Conservation (phyloP, 2,113 vertebrate species). For the Myodes glareolus region DNA sequence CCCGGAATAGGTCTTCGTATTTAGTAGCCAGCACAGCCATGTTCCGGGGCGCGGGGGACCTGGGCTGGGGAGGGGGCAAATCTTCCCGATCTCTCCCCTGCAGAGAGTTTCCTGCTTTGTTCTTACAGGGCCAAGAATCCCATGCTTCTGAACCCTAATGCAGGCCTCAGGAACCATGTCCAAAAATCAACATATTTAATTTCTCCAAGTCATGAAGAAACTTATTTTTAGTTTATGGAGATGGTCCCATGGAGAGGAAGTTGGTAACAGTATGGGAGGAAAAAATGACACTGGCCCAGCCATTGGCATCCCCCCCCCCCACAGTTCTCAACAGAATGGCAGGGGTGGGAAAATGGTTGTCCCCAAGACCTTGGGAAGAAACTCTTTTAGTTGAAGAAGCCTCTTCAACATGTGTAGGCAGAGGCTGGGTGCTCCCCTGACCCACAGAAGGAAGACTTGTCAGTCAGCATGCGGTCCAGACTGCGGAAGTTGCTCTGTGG, state of each 20-base stretch:
- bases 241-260: not conserved
- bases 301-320: not conserved
- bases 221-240: not conserved
- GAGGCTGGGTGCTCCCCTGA: rapidly evolving
- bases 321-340: not conserved
- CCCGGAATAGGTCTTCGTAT: not conserved
- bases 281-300: no score
- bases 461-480: not conserved
- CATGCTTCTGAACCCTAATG: not conserved
- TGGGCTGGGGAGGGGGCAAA: not conserved
- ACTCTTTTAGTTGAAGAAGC: not conserved
- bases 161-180: not conserved
- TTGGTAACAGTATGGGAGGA: not conserved
- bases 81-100: not conserved
- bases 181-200: not conserved
- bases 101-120: not conserved
- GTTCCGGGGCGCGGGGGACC: not conserved
- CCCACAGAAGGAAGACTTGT: not conserved
- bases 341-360: no score
- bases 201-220: not conserved
- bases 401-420: not conserved
- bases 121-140: no score
- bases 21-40: not conserved
- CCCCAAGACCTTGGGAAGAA: not conserved
- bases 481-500: not conserved